These are phyloP conservation scores for Punctoribates punctum DNA, from an alignment of 2,888 invertebrate genomes.

Conservation along the genomic window DNA sequence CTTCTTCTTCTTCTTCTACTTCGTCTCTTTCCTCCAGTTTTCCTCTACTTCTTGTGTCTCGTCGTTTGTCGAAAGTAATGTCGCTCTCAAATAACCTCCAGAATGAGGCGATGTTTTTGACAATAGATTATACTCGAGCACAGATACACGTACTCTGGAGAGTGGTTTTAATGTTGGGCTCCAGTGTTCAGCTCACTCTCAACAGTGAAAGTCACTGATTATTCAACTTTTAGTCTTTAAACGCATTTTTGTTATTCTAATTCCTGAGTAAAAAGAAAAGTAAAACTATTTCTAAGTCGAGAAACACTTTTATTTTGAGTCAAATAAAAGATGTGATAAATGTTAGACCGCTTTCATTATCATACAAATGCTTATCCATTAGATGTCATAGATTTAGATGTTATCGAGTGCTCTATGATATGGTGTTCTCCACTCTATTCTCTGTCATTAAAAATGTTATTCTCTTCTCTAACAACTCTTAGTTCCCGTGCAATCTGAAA, in stretches of 20 bases:
- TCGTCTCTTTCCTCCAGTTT: neutral
- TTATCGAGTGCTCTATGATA: neutral
- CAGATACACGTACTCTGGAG: neutral
- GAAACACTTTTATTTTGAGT: neutral
- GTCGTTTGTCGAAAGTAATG: neutral
- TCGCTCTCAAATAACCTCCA: neutral
- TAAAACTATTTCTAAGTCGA: neutral
- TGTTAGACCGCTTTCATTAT: neutral
- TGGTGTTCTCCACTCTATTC: neutral
- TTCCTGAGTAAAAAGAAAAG: neutral
- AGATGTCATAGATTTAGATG: neutral
- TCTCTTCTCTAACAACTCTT: no score
- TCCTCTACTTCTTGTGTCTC: neutral
- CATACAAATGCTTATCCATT: slow-evolving; percentile 7
- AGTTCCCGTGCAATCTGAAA: no score
- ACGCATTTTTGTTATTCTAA: neutral
- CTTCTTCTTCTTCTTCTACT: neutral
- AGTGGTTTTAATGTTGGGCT: neutral
- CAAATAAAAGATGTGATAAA: neutral
- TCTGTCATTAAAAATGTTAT: no score
- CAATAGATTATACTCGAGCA: neutral
- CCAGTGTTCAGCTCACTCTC: neutral
- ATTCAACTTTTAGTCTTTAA: neutral
- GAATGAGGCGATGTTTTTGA: neutral
- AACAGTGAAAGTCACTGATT: neutral